Evolutionary conservation across 2,113 vertebrate species (phyloP), one percentile per base, ranked within the genome.

Genomic region (Callaeas wilsoni): DNA sequence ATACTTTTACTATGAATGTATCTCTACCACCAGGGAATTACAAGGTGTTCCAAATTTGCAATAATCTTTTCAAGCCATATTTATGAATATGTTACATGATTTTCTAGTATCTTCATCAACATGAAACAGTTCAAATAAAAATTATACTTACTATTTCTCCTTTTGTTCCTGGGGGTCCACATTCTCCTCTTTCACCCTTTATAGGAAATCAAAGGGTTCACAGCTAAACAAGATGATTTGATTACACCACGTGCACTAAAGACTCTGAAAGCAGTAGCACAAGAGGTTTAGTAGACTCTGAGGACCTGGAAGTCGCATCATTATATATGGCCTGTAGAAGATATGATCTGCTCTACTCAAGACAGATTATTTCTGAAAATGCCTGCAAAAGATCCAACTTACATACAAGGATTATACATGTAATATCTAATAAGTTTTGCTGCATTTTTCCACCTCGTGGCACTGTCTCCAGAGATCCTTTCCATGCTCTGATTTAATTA

Each of bases 161-260:
- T 97, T 98, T 99, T 84, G 94, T 92, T 89, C 99, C 99, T 25
- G 98, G 98, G 65, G 98, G 89, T 22, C 99, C 99, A 94, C 99
- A 99, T 88, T 99, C 98, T 97, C 99, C 99, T 94, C 92, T 96
- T 90, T 98, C 98, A 46, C 98, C 98, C 98, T 99, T 84, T 79
- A 96, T 93, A 62, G 96, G 39, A 92, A 97, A 89, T 70, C 32
- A 62, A 37, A 62, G 84, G 32, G 73, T 53, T 82, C 93, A 50
- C 47, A 69, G 70, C 13, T 87, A 22, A 62, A 87, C 2, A 84
- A 84, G 33, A 62, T 41, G 3, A 46, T 78, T 50, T 71, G 65
- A 65, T 87, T 75, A 44, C 26, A 56, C 6, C 35, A 27, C 0
- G 3, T 35, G 44, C 49, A 50, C 55, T 86, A n/a, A 77, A 56